These are phyloP conservation scores for Eclectus roratus DNA, from an alignment of 2,113 vertebrate genomes.

Conservation along the genomic window DNA sequence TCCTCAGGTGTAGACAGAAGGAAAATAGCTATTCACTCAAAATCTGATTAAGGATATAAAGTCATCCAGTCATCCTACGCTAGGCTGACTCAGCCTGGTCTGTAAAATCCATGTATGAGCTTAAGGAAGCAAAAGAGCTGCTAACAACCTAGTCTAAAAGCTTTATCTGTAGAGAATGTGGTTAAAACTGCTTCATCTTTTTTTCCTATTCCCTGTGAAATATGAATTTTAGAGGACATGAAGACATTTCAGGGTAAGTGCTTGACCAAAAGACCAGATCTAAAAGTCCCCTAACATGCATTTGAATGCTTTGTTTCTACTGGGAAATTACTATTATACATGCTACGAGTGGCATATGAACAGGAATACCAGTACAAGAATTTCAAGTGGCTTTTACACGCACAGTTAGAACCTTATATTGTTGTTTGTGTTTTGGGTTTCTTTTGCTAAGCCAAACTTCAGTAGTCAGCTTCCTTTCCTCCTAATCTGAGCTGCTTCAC, in stretches of 20 bases:
- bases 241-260: neutral
- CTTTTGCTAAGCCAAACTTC: neutral
- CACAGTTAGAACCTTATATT: neutral
- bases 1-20: slow-evolving; percentile 57
- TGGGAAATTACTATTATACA: neutral
- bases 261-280: neutral
- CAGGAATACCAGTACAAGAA: neutral
- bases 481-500: slow-evolving; percentile 21
- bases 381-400: neutral
- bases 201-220: slow-evolving; percentile 18
- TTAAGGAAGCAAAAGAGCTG: slow-evolving; percentile 34
- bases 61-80: slow-evolving; percentile 43
- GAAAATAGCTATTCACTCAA: slow-evolving; percentile 46
- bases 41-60: slow-evolving; percentile 47
- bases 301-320: neutral
- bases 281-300: neutral
- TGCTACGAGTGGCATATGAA: neutral
- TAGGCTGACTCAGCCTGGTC: slow-evolving; percentile 44
- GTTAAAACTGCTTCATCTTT: neutral
- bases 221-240: neutral
- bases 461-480: slow-evolving; percentile 25
- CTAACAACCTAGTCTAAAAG: neutral
- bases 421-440: neutral
- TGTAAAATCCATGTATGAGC: slow-evolving; percentile 23
- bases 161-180: slow-evolving; percentile 20